These are phyloP conservation scores for Dryobotodes eremita DNA, from an alignment of 2,888 invertebrate genomes.

Conservation along the genomic window DNA sequence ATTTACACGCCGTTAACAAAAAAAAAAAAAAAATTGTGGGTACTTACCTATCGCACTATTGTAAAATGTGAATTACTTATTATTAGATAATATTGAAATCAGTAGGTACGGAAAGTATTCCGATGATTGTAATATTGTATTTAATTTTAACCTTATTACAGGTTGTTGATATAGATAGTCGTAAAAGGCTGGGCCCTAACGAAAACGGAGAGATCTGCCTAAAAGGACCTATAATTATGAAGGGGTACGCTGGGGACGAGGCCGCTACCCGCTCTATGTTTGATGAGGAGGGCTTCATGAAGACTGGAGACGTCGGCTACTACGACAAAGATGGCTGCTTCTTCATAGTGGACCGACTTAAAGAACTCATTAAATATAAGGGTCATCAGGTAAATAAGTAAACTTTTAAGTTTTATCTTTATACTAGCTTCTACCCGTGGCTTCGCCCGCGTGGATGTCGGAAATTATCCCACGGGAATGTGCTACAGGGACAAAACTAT, in stretches of 20 bases:
- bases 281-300: constrained; percentile 81
- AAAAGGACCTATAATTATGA: constrained; percentile 79
- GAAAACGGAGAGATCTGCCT: constrained; percentile 80
- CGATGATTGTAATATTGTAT: background rate
- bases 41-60: background rate
- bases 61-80: background rate
- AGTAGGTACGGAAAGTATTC: background rate
- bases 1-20: too few relatives aligned
- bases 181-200: constrained; percentile 74
- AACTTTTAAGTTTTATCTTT: constrained; percentile 3
- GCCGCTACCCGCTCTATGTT: constrained; percentile 74
- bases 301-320: constrained; percentile 84
- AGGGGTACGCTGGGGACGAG: constrained; percentile 78
- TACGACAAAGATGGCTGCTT: constrained; percentile 83
- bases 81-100: too few relatives aligned
- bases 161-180: constrained; percentile 82
- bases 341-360: constrained; percentile 82
- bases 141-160: constrained; percentile 59
- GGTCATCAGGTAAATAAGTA: constrained; percentile 87
- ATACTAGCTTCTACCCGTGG: too few relatives aligned
- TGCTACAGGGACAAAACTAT: too few relatives aligned
- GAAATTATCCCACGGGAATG: too few relatives aligned
- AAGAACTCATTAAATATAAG: constrained; percentile 85
- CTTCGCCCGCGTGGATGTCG: too few relatives aligned
- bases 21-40: too few relatives aligned